These are phyloP conservation scores for Drosophila mayaguana DNA, from an alignment of 2,888 invertebrate species.

Conservation along the genomic window DNA sequence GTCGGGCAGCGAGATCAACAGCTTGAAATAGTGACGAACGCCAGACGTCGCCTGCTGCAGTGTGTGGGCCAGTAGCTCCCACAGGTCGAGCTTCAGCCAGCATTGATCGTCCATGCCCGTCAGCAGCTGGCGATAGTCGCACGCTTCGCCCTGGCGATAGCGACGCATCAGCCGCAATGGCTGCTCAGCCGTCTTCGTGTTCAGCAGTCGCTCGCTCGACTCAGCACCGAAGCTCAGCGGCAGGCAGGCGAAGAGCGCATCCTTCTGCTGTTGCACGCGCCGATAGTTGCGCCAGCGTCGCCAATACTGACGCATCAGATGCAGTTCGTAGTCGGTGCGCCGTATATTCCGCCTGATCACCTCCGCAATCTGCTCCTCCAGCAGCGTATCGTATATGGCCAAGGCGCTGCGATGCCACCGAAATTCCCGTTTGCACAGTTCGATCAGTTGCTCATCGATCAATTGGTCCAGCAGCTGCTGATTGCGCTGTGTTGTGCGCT, in stretches of 20 bases:
- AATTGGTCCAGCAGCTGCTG: conserved; percentile 4
- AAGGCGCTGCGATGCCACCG: conserved; percentile 6
- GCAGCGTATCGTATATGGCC: conserved; percentile 16
- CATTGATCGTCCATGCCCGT: conserved; percentile 47
- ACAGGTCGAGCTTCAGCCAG: conserved; percentile 74
- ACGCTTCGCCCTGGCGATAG: conserved; percentile 85
- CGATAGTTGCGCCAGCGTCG: conserved; percentile 85
- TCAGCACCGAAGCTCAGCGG: conserved; percentile 86
- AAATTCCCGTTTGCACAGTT: conserved; percentile 30
- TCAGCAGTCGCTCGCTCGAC: conserved; percentile 53
- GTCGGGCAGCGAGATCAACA: conserved; percentile 77
- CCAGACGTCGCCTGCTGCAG: conserved; percentile 50
- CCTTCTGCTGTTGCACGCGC: conserved; percentile 84
- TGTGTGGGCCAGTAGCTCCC: conserved; percentile 61
- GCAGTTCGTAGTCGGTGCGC: conserved; percentile 66
- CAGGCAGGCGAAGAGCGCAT: conserved; percentile 86
- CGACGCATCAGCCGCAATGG: conserved; percentile 86
- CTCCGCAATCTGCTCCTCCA: conserved; percentile 15
- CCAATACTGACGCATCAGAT: conserved; percentile 84
- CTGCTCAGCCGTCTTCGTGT: conserved; percentile 61
- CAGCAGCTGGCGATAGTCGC: conserved; percentile 72
- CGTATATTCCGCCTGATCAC: conserved; percentile 11
- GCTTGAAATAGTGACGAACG: conserved; percentile 75
- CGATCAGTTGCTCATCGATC: conserved; percentile 13
- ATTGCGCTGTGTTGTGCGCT: background rate